Conservation (phyloP, 2,113 vertebrate species). For the Tychaedon coryphoeus region DNA sequence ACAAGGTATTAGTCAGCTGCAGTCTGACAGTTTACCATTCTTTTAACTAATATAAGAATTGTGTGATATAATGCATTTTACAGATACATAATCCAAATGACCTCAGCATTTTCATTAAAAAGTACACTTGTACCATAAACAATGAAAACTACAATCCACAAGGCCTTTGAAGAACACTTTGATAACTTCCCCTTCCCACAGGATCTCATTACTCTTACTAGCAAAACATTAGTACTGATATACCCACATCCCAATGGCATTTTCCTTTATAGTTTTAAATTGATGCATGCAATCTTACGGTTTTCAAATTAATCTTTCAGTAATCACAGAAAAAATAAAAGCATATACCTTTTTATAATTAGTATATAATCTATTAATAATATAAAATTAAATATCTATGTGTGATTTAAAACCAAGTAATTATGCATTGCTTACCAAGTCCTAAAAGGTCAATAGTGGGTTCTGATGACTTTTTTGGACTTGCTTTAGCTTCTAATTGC, state of each 20-base stretch:
- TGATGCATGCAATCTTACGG: background rate
- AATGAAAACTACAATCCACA: slow-evolving; percentile 22
- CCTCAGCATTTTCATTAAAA: slow-evolving; percentile 7
- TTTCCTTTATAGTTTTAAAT: slow-evolving; percentile 29
- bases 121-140: slow-evolving; percentile 11
- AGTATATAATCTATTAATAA: background rate
- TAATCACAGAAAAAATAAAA: background rate
- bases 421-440: slow-evolving; percentile 84
- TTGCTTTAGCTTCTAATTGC: slow-evolving; percentile 81
- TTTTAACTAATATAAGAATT: background rate
- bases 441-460: slow-evolving; percentile 90
- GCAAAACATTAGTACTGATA: slow-evolving; percentile 16
- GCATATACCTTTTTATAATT: too few relatives aligned
- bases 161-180: slow-evolving; percentile 61
- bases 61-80: background rate
- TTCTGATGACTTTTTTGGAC: slow-evolving; percentile 84
- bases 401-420: background rate
- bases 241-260: background rate
- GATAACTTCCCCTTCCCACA: slow-evolving; percentile 45
- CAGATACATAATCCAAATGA: background rate
- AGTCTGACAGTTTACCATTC: background rate
- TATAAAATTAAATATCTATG: background rate
- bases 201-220: slow-evolving; percentile 69
- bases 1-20: background rate
- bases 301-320: slow-evolving; percentile 31